These are phyloP conservation scores for Astyanax mexicanus DNA, from an alignment of 2,797 vertebrate species.

Conservation along the genomic window DNA sequence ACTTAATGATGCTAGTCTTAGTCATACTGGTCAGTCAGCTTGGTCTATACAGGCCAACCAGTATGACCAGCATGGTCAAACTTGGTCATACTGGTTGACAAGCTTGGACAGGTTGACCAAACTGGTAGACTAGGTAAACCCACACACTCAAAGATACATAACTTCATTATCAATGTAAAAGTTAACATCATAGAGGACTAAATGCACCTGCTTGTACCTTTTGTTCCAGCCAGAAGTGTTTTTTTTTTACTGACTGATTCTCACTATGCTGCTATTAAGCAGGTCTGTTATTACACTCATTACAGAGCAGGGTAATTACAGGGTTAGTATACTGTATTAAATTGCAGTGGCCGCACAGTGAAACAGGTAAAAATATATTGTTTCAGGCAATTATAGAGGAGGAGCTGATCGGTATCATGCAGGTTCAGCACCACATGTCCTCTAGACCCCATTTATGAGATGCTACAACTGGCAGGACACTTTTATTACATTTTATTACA, in stretches of 20 bases:
- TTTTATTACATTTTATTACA: background rate
- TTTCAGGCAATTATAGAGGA: background rate
- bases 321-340: background rate
- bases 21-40: no score
- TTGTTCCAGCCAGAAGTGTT: background rate
- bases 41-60: no score
- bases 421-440: background rate
- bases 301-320: slow-evolving; percentile 34
- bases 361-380: background rate
- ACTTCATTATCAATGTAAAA: no score
- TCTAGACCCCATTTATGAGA: background rate
- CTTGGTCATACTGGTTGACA: no score
- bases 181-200: background rate
- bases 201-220: background rate
- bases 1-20: no score
- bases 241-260: background rate
- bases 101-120: no score
- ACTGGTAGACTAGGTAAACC: no score
- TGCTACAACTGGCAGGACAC: background rate
- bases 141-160: no score
- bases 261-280: background rate
- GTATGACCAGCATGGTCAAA: no score
- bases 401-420: background rate
- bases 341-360: background rate
- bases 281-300: slow-evolving; percentile 2